Percentiles rank a stretch among this genome's conserved stretches.
Evolutionary conservation across 2,888 invertebrate species (phyloP).

Genomic region (Cheilosia vernalis): DNA sequence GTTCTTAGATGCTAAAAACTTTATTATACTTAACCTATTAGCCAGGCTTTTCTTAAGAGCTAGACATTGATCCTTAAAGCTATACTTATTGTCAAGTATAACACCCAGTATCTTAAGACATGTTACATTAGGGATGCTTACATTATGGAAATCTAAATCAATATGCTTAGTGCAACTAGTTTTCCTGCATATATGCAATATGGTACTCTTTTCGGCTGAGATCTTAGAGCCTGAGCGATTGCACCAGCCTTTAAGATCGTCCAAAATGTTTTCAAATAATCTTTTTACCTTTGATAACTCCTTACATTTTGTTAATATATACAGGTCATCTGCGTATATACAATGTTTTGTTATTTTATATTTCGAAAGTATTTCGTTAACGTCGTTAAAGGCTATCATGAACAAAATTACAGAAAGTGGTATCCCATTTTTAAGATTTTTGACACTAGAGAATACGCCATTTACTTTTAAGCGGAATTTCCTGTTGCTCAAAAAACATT

Average conservation of each 20-base stretch:
- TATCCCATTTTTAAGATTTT: too few relatives aligned
- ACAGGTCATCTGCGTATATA: slow-evolving; percentile 10
- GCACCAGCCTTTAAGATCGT: slow-evolving; percentile 12
- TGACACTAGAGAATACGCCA: too few relatives aligned
- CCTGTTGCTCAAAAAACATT: too few relatives aligned
- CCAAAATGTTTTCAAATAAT: neutral
- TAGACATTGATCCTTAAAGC: slow-evolving; percentile 49
- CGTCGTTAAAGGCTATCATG: too few relatives aligned
- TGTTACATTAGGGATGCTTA: neutral
- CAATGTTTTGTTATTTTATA: neutral
- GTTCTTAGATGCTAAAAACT: slow-evolving; percentile 49
- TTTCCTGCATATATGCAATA: slow-evolving; percentile 24
- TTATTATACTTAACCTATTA: slow-evolving; percentile 60
- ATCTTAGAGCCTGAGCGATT: slow-evolving; percentile 9
- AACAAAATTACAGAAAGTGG: too few relatives aligned
- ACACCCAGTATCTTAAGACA: slow-evolving; percentile 1
- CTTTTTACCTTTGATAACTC: neutral
- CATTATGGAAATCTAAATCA: neutral
- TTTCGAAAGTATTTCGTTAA: slow-evolving; percentile 1
- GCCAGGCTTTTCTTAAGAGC: slow-evolving; percentile 44
- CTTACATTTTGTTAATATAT: slow-evolving; percentile 6
- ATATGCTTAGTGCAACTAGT: slow-evolving; percentile 6
- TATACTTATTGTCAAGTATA: slow-evolving; percentile 15
- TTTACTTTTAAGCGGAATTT: too few relatives aligned
- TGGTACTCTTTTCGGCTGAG: slow-evolving; percentile 7